phyloP scores from a whole-genome alignment of 2,797 vertebrate species.

The Mormyrops attenuatus region DNA sequence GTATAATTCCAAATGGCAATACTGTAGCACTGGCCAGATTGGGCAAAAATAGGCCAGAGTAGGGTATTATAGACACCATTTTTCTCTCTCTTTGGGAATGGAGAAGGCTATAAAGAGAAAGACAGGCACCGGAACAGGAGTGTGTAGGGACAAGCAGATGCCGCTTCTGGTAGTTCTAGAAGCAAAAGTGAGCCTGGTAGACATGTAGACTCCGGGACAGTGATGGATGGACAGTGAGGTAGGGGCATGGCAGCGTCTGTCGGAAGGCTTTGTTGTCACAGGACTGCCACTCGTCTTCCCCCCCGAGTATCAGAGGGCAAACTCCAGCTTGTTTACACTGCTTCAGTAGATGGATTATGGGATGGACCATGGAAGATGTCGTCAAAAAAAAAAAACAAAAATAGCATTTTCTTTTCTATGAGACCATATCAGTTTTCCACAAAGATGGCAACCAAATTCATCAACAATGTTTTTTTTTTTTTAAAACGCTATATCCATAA shows the following conservation, averaged over 20 bases:
- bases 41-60: background rate
- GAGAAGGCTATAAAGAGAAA: background rate
- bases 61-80: background rate
- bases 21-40: background rate
- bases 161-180: background rate
- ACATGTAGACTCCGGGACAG: slow-evolving; percentile 66
- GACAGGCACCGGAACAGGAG: background rate
- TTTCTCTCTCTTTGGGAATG: background rate
- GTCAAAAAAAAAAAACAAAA: background rate
- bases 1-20: background rate
- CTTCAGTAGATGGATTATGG: slow-evolving; percentile 11
- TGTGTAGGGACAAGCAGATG: background rate
- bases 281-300: slow-evolving; percentile 52
- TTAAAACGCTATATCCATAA: background rate
- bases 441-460: background rate
- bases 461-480: background rate
- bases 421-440: background rate
- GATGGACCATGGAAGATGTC: slow-evolving; percentile 1
- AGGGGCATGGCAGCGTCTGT: slow-evolving; percentile 55
- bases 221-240: slow-evolving; percentile 72
- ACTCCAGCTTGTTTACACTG: slow-evolving; percentile 70
- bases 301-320: slow-evolving; percentile 66
- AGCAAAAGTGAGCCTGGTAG: slow-evolving; percentile 65
- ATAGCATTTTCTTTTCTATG: background rate
- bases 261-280: slow-evolving; percentile 61